phyloP scores from a whole-genome alignment of 2,113 vertebrate species.

The Microtus oregoni region DNA sequence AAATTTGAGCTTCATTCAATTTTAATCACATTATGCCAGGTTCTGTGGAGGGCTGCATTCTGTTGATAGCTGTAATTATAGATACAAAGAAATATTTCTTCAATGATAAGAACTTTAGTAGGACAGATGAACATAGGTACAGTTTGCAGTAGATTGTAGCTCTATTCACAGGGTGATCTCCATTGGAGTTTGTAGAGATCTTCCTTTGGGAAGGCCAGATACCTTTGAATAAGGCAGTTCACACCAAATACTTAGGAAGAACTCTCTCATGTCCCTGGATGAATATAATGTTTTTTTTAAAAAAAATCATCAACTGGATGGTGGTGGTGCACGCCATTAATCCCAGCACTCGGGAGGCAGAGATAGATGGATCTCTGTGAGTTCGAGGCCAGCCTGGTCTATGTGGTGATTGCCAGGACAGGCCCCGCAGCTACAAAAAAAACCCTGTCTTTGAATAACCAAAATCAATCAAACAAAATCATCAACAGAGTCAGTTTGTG shows the following conservation, averaged over 20 bases:
- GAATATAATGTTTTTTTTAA: background rate
- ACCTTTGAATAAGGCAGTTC: background rate
- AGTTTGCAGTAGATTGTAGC: background rate
- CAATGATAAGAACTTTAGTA: slow-evolving; percentile 16
- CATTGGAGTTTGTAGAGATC: background rate
- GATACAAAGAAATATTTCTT: slow-evolving; percentile 36
- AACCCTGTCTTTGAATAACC: no score
- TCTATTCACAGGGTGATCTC: background rate
- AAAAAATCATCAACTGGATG: background rate
- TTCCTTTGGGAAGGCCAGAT: background rate
- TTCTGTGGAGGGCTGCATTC: background rate
- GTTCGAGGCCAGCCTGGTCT: no score
- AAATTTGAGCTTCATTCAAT: slow-evolving; percentile 3
- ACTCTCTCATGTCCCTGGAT: background rate
- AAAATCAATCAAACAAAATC: background rate
- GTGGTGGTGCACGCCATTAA: no score
- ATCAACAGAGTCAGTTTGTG: background rate
- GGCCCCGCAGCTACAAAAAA: no score
- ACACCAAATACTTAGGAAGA: background rate
- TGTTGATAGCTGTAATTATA: slow-evolving; percentile 1
- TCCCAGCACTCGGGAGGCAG: no score
- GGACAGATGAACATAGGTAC: background rate
- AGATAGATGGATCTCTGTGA: no score
- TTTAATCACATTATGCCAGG: slow-evolving; percentile 20
- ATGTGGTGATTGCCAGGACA: no score